A percentile compares a stretch with the other conserved stretches of the same genome.
These are phyloP conservation scores for Synanthedon vespiformis DNA, from an alignment of 2,888 invertebrate genomes.

Conservation along the genomic window DNA sequence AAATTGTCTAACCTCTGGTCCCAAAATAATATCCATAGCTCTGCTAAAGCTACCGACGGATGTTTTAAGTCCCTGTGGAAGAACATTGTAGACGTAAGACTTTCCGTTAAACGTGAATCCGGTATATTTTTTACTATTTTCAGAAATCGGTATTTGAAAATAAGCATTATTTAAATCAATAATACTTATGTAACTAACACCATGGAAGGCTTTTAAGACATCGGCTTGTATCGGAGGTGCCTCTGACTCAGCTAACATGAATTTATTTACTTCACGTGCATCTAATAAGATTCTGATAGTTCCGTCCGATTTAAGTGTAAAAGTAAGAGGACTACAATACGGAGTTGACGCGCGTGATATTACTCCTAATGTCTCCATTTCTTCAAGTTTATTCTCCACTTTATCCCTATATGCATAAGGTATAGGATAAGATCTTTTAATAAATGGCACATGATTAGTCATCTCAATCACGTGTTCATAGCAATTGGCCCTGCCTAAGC, in stretches of 20 bases:
- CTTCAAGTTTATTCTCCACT: slow-evolving; percentile 8
- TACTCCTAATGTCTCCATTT: slow-evolving; percentile 6
- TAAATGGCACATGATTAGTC: slow-evolving; percentile 5
- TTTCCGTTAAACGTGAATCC: slow-evolving; percentile 8
- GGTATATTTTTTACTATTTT: slow-evolving; percentile 7
- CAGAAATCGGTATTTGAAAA: slow-evolving; percentile 8
- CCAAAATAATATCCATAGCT: slow-evolving; percentile 16
- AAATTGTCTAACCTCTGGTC: neutral
- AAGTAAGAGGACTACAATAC: slow-evolving; percentile 13
- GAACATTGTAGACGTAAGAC: slow-evolving; percentile 9
- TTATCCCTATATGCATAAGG: slow-evolving; percentile 12
- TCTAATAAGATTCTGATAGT: slow-evolving; percentile 5
- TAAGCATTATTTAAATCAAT: slow-evolving; percentile 12
- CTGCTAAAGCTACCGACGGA: slow-evolving; percentile 14
- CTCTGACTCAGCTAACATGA: slow-evolving; percentile 5
- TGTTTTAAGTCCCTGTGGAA: slow-evolving; percentile 13
- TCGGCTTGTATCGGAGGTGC: neutral
- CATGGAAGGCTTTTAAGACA: slow-evolving; percentile 8
- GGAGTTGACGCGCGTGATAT: slow-evolving; percentile 4
- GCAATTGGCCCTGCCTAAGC: slow-evolving; percentile 3
- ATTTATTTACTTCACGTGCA: slow-evolving; percentile 8
- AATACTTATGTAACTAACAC: slow-evolving; percentile 6
- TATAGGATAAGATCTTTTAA: slow-evolving; percentile 11
- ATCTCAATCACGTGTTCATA: slow-evolving; percentile 12
- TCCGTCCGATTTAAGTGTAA: slow-evolving; percentile 4